Evolutionary conservation across 2,113 vertebrate species (phyloP).

Genomic region (Sylvietta virens): DNA sequence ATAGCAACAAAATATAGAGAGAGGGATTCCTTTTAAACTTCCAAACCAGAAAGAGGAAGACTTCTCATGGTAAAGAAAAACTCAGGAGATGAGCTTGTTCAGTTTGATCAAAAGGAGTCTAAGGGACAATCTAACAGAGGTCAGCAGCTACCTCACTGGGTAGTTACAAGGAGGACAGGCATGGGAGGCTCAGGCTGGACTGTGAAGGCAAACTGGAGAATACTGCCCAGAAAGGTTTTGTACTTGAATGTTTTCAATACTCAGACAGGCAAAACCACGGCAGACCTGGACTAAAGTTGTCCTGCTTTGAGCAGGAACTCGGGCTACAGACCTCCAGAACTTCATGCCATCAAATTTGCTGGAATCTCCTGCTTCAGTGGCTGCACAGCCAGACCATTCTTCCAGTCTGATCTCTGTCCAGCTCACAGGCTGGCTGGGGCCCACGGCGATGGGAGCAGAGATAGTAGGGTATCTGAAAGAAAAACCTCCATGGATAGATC

Average conservation of each 20-base stretch:
- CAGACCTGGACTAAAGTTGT: neutral
- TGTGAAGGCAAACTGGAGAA: neutral
- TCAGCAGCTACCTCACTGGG: neutral
- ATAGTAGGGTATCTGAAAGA: neutral
- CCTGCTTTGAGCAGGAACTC: neutral
- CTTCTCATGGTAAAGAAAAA: neutral
- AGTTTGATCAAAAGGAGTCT: neutral
- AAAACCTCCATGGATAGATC: neutral
- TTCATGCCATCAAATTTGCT: neutral
- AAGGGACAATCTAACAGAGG: neutral
- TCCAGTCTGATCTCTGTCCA: neutral
- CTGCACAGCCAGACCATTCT: neutral
- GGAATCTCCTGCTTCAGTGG: neutral
- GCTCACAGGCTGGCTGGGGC: neutral
- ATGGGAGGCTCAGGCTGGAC: neutral
- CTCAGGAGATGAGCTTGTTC: neutral
- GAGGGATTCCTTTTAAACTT: neutral
- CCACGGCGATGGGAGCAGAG: fast-evolving
- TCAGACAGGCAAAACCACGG: neutral
- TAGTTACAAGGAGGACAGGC: neutral
- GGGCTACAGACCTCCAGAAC: neutral
- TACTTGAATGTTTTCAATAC: neutral
- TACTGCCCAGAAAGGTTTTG: neutral
- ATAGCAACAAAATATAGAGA: neutral
- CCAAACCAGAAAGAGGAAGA: neutral